These are phyloP conservation scores for Podiceps cristatus DNA, from an alignment of 2,113 vertebrate species.

Conservation along the genomic window DNA sequence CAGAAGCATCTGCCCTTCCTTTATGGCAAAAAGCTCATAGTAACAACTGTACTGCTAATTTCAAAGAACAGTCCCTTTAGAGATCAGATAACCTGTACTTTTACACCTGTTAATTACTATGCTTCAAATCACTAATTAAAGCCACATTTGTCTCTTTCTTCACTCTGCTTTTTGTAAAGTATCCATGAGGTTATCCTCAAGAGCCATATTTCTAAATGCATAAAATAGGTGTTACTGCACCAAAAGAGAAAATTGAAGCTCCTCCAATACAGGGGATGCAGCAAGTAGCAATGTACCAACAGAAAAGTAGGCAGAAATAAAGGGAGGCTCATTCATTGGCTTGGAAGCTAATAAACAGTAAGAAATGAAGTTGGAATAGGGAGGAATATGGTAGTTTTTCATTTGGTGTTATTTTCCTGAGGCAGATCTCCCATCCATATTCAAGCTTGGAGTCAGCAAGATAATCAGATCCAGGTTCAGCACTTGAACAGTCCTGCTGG, in stretches of 20 bases:
- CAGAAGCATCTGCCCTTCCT: not conserved
- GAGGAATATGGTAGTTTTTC: not conserved
- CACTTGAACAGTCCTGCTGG: not conserved
- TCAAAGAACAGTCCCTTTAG: not conserved
- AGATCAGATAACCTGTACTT: not conserved
- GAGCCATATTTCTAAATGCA: not conserved
- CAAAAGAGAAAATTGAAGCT: not conserved
- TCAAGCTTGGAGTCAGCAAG: not conserved
- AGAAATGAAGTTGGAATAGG: not conserved
- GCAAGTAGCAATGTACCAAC: not conserved
- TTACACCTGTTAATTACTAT: not conserved
- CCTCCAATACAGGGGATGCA: not conserved
- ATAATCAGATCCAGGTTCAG: not conserved
- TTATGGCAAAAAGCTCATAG: not conserved
- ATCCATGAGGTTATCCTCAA: not conserved
- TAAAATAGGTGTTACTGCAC: not conserved
- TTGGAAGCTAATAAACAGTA: not conserved
- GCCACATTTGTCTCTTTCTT: not conserved
- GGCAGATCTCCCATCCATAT: not conserved
- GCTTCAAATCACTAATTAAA: not conserved
- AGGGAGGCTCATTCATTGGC: fast-evolving
- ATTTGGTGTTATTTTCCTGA: not conserved
- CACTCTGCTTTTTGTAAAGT: not conserved
- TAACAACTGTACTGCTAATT: not conserved
- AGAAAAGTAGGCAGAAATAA: not conserved